Conservation (phyloP, 2,888 invertebrate genomes). For the Deilephila elpenor region DNA sequence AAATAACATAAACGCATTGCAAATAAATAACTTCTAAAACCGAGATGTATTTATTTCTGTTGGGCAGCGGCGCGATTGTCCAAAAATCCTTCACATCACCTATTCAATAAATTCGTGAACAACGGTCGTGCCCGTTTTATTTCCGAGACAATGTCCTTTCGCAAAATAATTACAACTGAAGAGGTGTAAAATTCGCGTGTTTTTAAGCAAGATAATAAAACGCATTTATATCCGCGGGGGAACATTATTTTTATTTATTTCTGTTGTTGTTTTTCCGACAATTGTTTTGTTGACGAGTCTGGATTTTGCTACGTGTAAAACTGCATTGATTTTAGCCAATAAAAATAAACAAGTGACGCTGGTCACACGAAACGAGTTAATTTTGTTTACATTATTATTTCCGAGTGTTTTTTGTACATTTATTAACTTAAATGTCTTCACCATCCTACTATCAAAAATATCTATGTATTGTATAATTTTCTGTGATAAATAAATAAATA, state of each 20-base stretch:
- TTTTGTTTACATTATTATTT: neutral
- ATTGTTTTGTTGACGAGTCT: neutral
- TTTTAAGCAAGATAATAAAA: neutral
- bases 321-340: neutral
- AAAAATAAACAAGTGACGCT: neutral
- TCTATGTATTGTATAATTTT: too few relatives aligned
- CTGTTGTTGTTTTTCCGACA: conserved; percentile 7
- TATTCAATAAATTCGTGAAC: conserved; percentile 14
- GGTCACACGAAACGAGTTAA: neutral
- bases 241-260: neutral
- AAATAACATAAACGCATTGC: conserved; percentile 26
- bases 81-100: conserved; percentile 21
- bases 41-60: conserved; percentile 11
- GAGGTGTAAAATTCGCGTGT: conserved; percentile 7
- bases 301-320: neutral
- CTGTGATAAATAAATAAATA: too few relatives aligned
- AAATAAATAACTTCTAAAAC: conserved; percentile 24
- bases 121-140: conserved; percentile 8
- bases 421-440: too few relatives aligned
- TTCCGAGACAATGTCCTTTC: conserved; percentile 20
- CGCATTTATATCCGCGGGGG: neutral
- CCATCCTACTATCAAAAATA: too few relatives aligned
- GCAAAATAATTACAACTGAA: conserved; percentile 10
- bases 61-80: neutral
- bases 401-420: too few relatives aligned